Evolutionary conservation across 2,797 vertebrate genomes (phyloP).

Genomic region (Setipinna tenuifilis): DNA sequence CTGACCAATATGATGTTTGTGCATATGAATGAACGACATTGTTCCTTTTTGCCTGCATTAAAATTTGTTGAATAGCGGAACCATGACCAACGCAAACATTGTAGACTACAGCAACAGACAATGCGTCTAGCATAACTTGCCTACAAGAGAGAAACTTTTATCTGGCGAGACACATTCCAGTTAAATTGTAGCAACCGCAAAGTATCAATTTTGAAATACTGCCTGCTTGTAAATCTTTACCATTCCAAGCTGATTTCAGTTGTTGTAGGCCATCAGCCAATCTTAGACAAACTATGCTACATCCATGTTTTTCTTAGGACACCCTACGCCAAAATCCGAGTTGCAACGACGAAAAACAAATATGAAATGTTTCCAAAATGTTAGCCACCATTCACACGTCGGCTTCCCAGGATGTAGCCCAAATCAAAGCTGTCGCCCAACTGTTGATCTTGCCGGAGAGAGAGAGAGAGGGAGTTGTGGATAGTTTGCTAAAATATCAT

Average conservation of each 20-base stretch:
- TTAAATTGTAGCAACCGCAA: neutral
- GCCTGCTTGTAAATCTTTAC: neutral
- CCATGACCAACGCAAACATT: neutral
- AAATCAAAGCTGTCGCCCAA: neutral
- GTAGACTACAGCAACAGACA: neutral
- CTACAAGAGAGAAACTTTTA: neutral
- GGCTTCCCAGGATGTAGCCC: neutral
- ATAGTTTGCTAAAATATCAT: neutral
- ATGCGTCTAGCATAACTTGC: neutral
- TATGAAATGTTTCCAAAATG: neutral
- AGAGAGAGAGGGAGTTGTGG: neutral
- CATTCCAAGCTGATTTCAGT: neutral
- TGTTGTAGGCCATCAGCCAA: neutral
- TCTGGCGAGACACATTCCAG: neutral
- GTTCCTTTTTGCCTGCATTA: neutral
- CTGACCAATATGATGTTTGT: neutral
- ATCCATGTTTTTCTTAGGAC: neutral
- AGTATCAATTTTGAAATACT: neutral
- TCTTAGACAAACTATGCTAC: neutral
- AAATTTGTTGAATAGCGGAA: neutral
- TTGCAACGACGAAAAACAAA: neutral
- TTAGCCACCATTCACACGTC: neutral
- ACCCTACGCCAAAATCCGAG: neutral
- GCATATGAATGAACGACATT: neutral
- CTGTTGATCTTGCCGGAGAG: neutral